Percentiles rank a stretch among this genome's conserved stretches.
Evolutionary conservation across 2,888 invertebrate genomes (phyloP).

Genomic region (Eristalis pertinax): DNA sequence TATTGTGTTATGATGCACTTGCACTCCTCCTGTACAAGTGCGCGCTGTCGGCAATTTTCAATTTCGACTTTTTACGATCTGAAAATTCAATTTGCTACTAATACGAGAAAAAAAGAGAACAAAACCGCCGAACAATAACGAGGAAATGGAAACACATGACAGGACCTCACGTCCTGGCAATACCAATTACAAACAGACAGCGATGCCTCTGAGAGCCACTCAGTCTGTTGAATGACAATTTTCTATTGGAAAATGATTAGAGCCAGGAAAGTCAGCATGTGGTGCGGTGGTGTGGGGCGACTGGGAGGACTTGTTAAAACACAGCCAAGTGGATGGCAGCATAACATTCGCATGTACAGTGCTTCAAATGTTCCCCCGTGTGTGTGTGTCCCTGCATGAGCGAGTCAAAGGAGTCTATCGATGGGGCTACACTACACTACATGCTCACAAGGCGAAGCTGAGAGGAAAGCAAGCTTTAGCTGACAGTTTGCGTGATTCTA

Average conservation of each 20-base stretch:
- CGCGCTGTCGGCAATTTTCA: conserved; percentile 35
- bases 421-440: background rate
- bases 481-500: conserved; percentile 66
- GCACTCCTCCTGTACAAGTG: conserved; percentile 1
- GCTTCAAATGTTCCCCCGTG: background rate
- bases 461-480: conserved; percentile 32
- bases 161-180: conserved; percentile 64
- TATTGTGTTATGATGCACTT: conserved; percentile 50
- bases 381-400: background rate
- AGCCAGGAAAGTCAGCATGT: background rate
- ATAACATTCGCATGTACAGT: background rate
- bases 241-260: conserved; percentile 62
- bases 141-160: conserved; percentile 13
- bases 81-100: conserved; percentile 59
- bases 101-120: conserved; percentile 17
- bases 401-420: background rate
- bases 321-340: background rate
- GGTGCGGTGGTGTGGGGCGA: background rate
- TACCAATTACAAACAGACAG: conserved; percentile 62
- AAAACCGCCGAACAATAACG: background rate
- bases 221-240: conserved; percentile 57
- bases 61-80: conserved; percentile 39
- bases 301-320: conserved; percentile 1
- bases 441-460: background rate
- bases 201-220: conserved; percentile 39